Evolutionary conservation across 2,888 invertebrate genomes (phyloP).

Genomic region (Trissoscelio sp.): DNA sequence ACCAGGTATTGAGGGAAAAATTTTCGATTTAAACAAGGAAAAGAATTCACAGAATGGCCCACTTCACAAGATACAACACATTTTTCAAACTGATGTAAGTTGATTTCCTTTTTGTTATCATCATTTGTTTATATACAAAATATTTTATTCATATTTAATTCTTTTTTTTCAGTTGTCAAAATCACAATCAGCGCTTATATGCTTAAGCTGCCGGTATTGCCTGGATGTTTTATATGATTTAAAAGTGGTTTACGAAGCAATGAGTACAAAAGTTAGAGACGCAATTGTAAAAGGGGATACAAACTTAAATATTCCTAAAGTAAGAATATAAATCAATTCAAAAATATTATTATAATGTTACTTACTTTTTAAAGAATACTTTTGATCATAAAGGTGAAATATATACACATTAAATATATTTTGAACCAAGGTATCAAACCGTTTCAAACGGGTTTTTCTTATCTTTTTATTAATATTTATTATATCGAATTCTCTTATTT

Average conservation of each 20-base stretch:
- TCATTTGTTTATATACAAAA: not conserved
- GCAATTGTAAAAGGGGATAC: constrained; percentile 68
- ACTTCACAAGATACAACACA: constrained; percentile 71
- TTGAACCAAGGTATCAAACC: too few relatives aligned
- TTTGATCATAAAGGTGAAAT: too few relatives aligned
- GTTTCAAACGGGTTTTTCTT: too few relatives aligned
- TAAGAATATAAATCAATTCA: constrained; percentile 56
- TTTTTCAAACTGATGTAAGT: constrained; percentile 76
- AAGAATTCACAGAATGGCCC: constrained; percentile 71
- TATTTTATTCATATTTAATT: not conserved
- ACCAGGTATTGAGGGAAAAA: constrained; percentile 67
- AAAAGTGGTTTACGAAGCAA: constrained; percentile 72
- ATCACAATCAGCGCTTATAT: constrained; percentile 71
- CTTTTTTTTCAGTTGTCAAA: constrained; percentile 56
- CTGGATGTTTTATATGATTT: constrained; percentile 79
- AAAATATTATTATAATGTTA: too few relatives aligned
- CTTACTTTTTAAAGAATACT: too few relatives aligned
- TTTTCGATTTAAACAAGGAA: constrained; percentile 75
- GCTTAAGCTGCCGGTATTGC: constrained; percentile 79
- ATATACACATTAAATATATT: too few relatives aligned
- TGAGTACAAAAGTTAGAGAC: constrained; percentile 68
- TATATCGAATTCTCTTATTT: too few relatives aligned
- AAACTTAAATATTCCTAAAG: constrained; percentile 75
- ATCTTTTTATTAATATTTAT: too few relatives aligned
- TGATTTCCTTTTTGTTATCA: not conserved